Evolutionary conservation across 2,113 vertebrate species (phyloP), one percentile per base, ranked within the genome.

Genomic region (Shinisaurus crocodilurus): DNA sequence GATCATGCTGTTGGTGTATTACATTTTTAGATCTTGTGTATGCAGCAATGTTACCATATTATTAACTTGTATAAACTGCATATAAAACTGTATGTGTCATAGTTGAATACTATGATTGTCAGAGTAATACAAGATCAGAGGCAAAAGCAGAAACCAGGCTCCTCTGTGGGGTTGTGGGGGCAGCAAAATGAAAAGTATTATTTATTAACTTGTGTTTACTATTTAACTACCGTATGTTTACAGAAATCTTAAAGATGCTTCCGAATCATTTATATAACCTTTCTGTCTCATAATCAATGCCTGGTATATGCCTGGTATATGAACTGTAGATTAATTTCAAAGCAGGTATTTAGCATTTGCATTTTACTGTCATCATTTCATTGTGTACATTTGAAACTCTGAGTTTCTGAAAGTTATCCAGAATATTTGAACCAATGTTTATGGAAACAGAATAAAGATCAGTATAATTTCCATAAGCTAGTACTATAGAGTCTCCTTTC

Each of bases 131-230:
- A 37, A 86, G 85, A 86, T 25, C 84, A 70, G 45, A 85, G 43
- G 63, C 63, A 23, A 69, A 86, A 29, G 4, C 32, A 86, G 85
- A 74, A 15, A 74, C 54, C 34, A 72, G 45, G 9, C 29, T 48
- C 20, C 25, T 23, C 32, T 65, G 5, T 4, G 25, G 43, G 10
- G 12, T 40, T 48, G 40, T 1, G 27, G 43, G 27, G 16, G 40
- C 20, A 18, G 18, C 29, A 70, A 20, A 70, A 70, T 43, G 65
- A 85, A 85, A 85, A 85, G 18, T 70, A 86, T 86, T 86, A 76
- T 43, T 86, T 75, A 60, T 75, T 86, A 60, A 86, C 85, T 86
- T 57, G 50, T 69, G 43, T 85, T 85, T 70, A 72, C 45, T 74
- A 57, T 57, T 86, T 60, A 74, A 86, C 29, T 25, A n/a, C n/a